These are phyloP conservation scores for Hyposoter dolosus DNA, from an alignment of 2,888 invertebrate genomes.

Conservation along the genomic window DNA sequence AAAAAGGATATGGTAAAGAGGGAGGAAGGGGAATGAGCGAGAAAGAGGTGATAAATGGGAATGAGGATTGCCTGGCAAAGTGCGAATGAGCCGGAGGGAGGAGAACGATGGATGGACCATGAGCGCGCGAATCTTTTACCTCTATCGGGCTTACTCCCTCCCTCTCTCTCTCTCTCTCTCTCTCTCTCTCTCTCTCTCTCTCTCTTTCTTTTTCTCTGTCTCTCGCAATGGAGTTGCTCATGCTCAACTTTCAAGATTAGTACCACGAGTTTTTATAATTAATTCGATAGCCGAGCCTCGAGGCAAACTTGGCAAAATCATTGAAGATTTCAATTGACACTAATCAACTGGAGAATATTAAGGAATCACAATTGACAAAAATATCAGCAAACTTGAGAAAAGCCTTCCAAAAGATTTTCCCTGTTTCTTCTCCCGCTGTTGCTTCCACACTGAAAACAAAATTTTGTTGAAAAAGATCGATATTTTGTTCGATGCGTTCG, in stretches of 20 bases:
- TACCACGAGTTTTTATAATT: slow-evolving; percentile 12
- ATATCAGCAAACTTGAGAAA: not conserved
- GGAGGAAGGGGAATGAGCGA: slow-evolving; percentile 63
- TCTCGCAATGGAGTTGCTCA: slow-evolving; percentile 1
- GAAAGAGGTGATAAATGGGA: slow-evolving; percentile 83
- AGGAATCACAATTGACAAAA: not conserved
- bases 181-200: slow-evolving; percentile 5
- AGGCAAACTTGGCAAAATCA: not conserved
- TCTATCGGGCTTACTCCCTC: slow-evolving; percentile 16
- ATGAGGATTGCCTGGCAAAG: slow-evolving; percentile 83
- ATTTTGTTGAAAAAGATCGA: no score
- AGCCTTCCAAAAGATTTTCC: not conserved
- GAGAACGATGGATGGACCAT: slow-evolving; percentile 70
- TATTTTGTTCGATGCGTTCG: no score
- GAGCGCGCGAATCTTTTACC: slow-evolving; percentile 70
- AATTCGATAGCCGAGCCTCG: not conserved
- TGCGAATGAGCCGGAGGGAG: slow-evolving; percentile 79
- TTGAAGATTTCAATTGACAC: slow-evolving; percentile 33
- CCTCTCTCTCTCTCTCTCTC: slow-evolving; percentile 11
- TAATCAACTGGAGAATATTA: slow-evolving; percentile 32
- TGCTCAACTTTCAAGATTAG: not conserved
- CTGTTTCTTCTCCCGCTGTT: slow-evolving; percentile 7
- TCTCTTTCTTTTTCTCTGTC: slow-evolving; percentile 9
- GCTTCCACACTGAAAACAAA: not conserved
- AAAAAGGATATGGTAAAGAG: slow-evolving; percentile 56